Base-by-base conservation (phyloP, 2,888 invertebrate species). In the Tubiluchus corallicola region DNA sequence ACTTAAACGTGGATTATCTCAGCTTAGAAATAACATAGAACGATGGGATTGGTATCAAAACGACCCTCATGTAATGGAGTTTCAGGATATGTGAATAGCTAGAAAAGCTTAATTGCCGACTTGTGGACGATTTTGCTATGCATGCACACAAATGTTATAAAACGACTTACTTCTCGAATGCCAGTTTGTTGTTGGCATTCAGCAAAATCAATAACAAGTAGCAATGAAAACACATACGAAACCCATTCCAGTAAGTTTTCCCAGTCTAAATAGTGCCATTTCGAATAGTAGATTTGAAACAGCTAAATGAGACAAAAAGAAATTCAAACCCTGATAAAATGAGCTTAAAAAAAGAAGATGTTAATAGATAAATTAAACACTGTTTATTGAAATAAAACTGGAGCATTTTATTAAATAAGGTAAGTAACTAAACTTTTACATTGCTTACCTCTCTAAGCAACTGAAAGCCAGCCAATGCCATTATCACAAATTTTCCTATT, bases 161-260 rank as follows among this genome's bases (percentile, higher is more conserved):
- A n/a, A n/a, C n/a, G n/a, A n/a, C n/a, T n/a, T 52, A 67, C 67
- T 48, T 52, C 45, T 53, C 65, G 53, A 38, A 61, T 58, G 9
- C 66, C 67, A 2, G 65, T 61, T 2, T 45, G 45, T 5, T 50
- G 48, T 39, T 63, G 60, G 51, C 68, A 68, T 1, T 53, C 52
- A 4, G 57, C 54, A 48, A 67, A 61, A 51, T 67, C 66, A 38
- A 63, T 57, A 13, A 69, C 66, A 5, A 68, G 57, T 5, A 70
- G 51, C 16, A 69, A 52, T 3, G 68, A 60, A 2, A 61, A 57
- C 2, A 67, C 52, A 49, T 68, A 69, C 40, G 66, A 66, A n/a
- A 59, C 52, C 66, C 67, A 67, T 52, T 69, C 69, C 38, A 68
- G 56, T 40, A 65, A 46, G 51, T 69, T 69, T 50, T 67, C 68